These are phyloP conservation scores for Parauchenoglanis ngamensis DNA, from an alignment of 2,797 vertebrate genomes.

Conservation along the genomic window DNA sequence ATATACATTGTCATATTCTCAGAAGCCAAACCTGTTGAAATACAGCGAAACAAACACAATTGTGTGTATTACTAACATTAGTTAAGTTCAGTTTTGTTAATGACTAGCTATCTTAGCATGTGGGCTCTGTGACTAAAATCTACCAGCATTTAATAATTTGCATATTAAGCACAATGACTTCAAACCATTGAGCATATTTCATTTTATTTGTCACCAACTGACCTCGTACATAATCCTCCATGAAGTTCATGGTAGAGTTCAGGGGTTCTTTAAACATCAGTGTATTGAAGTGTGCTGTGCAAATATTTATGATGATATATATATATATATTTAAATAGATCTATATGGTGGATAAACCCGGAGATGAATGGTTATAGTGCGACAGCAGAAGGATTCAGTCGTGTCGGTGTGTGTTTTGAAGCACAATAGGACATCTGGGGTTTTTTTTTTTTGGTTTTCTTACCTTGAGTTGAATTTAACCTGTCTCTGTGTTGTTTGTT, in stretches of 20 bases:
- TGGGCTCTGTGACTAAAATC: not conserved
- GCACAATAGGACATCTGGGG: constrained; percentile 16
- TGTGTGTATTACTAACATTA: not conserved
- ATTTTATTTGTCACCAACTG: not conserved
- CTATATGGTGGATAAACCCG: constrained; percentile 44
- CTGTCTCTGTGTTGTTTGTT: not conserved
- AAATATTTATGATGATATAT: constrained; percentile 71
- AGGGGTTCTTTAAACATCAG: constrained; percentile 52
- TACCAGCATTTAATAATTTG: not conserved
- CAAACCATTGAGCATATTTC: not conserved
- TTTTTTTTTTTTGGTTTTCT: constrained; percentile 12
- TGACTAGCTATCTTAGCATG: constrained; percentile 1
- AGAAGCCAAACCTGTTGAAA: not conserved
- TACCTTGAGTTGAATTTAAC: constrained; percentile 16
- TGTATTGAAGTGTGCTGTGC: constrained; percentile 76
- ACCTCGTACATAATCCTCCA: not conserved
- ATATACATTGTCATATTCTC: not conserved
- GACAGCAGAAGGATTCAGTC: constrained; percentile 19
- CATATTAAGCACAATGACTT: not conserved
- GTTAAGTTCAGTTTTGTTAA: not conserved
- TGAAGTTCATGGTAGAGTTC: not conserved
- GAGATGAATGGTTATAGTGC: constrained; percentile 39
- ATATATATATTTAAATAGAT: constrained; percentile 62
- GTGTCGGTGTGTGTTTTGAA: constrained; percentile 30
- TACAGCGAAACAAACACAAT: not conserved